Evolutionary conservation across 2,888 invertebrate species (phyloP), one percentile per base, ranked within the genome.

Genomic region (Philereme vetulata): DNA sequence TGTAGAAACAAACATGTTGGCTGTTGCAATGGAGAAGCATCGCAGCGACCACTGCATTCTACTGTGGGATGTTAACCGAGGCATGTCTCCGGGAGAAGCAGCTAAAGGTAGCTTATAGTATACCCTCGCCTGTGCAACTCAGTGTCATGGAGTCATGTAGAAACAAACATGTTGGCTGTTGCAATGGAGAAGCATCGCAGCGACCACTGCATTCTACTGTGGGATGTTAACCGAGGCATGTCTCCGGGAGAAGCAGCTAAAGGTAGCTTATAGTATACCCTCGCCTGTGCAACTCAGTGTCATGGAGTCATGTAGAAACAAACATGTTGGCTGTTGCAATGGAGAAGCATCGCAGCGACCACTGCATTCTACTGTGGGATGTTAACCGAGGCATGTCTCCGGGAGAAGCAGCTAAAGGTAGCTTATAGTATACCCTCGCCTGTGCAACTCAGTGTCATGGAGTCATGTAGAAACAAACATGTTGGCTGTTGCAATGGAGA

Each of bases 311-410:
- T 36, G 86, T 93, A 8, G 97, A 98, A 72, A 93, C 94, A 32
- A 96, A 97, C 82, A 91, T 98, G 71, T 87, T 98, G 61, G 97
- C 97, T 0, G 96, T 96, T 56, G 98, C 97, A 0, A 93, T 98
- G 74, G 98, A 98, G 75, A 97, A 97, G 80, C 96, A 97, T 80
- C 94, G 98, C 65, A 96, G 96, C 42, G 98, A 98, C 84, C 95
- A 96, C 81, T 97, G 97, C 60, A 95, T 98, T 44, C 93, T 97
- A 5, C 93, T 98, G 49, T 99, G 98, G 98, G 98, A 99, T 84
- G 95, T 97, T 73, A 74, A 90, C 82, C 71, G 93, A 80, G 81
- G 84, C 76, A 58, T 94, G 5, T 53, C 70, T 0, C 65, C 75
- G 4, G 84, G 84, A 4, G 86, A 85, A 35, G 74, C 74, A 8